Base-by-base conservation (phyloP, 2,888 invertebrate species). In the Steromphala cineraria region DNA sequence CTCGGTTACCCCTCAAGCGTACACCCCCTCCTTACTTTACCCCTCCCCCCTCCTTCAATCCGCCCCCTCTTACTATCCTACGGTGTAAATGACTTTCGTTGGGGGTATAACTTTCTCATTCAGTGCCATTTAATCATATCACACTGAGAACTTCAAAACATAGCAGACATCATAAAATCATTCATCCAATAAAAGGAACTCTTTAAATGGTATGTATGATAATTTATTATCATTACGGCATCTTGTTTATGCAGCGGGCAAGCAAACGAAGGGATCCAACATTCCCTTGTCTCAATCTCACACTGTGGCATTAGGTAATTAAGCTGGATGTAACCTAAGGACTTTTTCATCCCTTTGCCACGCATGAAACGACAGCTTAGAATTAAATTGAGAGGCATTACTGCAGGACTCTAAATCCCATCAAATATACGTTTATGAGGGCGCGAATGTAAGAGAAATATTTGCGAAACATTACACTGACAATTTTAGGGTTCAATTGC, bases 81-180 rank as follows among this genome's bases (percentile, higher is more conserved):
- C 24, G 56, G 56, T 24, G 24, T 56, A 56, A 21, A 56, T 21
- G 56, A 56, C 56, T n/a, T 56, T 46, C 46, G 46, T 46, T 46
- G 46, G 46, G 13, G 31, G 67, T 31, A 67, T 36, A 67, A 36
- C 31, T n/a, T 67, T 67, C 67, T 31, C n/a, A n/a, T 67, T 67
- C 67, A 67, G 28, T 67, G 67, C 67, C 36, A 67, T 31, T 28
- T 67, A 67, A 67, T 67, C 67, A 67, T 31, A 56, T 56, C 31
- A 67, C 67, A 67, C 67, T 28, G 67, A 36, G 36, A 67, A 67
- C 36, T 31, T 67, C 36, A 67, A 67, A 67, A 67, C 67, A 67
- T 28, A 3, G 24, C 31, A 28, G 31, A 67, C 31, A 17, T 67
- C 67, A 67, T 31, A 28, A 67, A 67, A 67, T 31, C 67, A 67